phyloP scores from a whole-genome alignment of 2,113 vertebrate species.

The Antechinus stuartii region DNA sequence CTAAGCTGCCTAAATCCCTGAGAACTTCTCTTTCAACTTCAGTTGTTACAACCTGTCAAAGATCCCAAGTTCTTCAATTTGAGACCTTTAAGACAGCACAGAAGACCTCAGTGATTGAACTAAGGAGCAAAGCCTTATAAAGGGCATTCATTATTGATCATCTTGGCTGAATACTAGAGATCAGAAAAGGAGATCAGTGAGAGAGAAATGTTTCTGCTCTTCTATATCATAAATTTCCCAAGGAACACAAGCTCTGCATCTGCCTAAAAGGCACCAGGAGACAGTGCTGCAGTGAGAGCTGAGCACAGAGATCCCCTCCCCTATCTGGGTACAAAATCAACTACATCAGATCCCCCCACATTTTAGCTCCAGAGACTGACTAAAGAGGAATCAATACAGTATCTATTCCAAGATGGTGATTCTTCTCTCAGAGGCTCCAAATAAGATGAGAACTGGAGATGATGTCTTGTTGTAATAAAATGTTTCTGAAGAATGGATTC shows the following conservation, averaged over 20 bases:
- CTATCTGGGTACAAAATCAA: neutral
- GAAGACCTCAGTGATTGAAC: neutral
- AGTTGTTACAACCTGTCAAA: neutral
- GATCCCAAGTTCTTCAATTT: neutral
- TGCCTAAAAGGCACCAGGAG: too few relatives aligned
- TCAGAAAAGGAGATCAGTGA: neutral
- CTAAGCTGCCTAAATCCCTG: neutral
- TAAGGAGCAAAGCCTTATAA: neutral
- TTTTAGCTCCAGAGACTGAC: neutral
- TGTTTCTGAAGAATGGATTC: constrained; percentile 35
- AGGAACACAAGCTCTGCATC: neutral
- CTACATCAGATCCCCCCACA: neutral
- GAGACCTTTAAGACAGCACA: neutral
- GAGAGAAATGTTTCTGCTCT: neutral
- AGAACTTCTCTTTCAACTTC: neutral
- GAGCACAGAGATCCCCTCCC: neutral
- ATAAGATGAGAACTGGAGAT: constrained; percentile 22
- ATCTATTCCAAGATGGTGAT: constrained; percentile 31
- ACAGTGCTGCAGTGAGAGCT: neutral
- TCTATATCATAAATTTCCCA: neutral
- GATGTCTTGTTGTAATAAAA: constrained; percentile 41
- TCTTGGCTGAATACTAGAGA: neutral
- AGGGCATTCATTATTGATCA: neutral
- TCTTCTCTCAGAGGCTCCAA: constrained; percentile 46
- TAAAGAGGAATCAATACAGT: constrained; percentile 6